Evolutionary conservation across 2,113 vertebrate species (phyloP).

Genomic region (Bucco capensis): DNA sequence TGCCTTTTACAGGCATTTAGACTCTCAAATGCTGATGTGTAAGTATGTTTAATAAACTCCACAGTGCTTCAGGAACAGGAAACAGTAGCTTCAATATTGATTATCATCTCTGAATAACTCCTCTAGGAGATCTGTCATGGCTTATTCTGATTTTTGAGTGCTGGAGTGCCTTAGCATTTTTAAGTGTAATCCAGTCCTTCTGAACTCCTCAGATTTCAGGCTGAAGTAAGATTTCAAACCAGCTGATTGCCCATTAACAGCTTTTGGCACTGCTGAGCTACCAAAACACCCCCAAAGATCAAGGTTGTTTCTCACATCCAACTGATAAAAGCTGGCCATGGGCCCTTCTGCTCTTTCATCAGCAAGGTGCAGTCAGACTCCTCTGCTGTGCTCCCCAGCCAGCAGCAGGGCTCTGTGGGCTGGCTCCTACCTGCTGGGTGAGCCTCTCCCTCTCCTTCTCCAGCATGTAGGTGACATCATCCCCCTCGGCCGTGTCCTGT

Average conservation of each 20-base stretch:
- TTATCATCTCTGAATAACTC: background rate
- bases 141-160: background rate
- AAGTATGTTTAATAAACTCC: background rate
- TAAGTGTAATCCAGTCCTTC: background rate
- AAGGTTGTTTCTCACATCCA: fast-evolving
- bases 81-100: slow-evolving; percentile 33
- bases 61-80: background rate
- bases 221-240: background rate
- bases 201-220: background rate
- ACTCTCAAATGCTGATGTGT: slow-evolving; percentile 1
- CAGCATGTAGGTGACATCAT: slow-evolving; percentile 96
- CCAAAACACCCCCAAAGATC: fast-evolving
- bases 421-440: slow-evolving; percentile 90
- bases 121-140: background rate
- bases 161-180: background rate
- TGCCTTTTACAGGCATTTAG: background rate
- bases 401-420: background rate
- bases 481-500: slow-evolving; percentile 94
- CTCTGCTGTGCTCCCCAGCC: background rate
- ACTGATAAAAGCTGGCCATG: background rate
- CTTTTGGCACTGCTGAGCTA: background rate
- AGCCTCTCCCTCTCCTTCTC: slow-evolving; percentile 95
- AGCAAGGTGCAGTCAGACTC: background rate
- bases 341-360: background rate
- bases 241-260: background rate